Evolutionary conservation across 2,888 invertebrate species (phyloP), one percentile per base, ranked within the genome.

Genomic region (Acronicta aceris): DNA sequence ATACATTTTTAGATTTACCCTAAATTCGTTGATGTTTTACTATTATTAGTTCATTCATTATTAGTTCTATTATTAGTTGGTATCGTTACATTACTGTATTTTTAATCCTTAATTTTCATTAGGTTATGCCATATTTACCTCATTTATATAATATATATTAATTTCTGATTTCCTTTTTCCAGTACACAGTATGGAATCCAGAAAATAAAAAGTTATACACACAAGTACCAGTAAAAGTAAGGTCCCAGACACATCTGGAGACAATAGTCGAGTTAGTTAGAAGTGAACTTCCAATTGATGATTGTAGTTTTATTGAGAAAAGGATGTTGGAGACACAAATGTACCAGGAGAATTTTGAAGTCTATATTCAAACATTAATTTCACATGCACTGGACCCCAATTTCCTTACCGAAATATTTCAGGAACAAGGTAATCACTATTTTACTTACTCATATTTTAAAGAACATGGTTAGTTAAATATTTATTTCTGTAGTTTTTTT

Each of bases 341-440:
- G 80, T 97, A 97, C 90, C 97, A 97, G 82, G 98, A 98, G 83
- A 97, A 97, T 86, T 98, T 98, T 86, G 98, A 98, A 95, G 98
- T 98, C 43, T 98, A 98, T 83, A 97, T 98, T 86, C 98, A 98
- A 88, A 98, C 98, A 4, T 95, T 98, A 82, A 98, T 98, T 83
- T 98, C 98, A 3, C 98, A 98, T 88, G 98, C 98, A 7, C 92
- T 98, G 71, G 98, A 98, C 90, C 97, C 97, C 5, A 98, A 98
- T 92, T 98, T 98, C 85, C 95, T 98, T 16, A 97, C 96, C 51
- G 98, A 98, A 95, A 98, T 98, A 84, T 97, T 97, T 80, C 97
- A 97, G 85, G 98, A 98, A 84, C 97, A 98, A 96, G 98, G 98
- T 98, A 84, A 81, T 50, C 55, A 46, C 59, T 50, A 41, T 57